These are phyloP conservation scores for Pardosa pseudoannulata DNA, from an alignment of 2,888 invertebrate species.

Conservation along the genomic window DNA sequence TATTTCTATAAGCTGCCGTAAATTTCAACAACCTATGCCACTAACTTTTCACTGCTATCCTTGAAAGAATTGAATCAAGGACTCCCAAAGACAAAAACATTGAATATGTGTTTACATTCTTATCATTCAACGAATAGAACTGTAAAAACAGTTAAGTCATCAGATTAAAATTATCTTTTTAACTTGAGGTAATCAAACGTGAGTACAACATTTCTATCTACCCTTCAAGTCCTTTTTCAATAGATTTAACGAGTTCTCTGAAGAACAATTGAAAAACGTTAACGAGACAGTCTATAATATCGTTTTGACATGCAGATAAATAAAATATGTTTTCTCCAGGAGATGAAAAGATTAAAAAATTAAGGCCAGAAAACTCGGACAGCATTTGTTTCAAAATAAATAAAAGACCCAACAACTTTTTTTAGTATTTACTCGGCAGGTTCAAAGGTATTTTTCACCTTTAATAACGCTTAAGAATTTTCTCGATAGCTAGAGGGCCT, in stretches of 20 bases:
- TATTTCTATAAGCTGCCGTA: too few species aligned
- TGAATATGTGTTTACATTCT: too few species aligned
- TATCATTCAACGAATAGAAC: too few species aligned
- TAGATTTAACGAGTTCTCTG: background rate
- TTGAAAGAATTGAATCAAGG: too few species aligned
- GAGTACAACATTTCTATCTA: background rate
- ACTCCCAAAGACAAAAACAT: too few species aligned
- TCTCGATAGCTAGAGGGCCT: background rate
- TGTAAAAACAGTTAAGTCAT: too few species aligned
- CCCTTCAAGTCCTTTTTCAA: background rate
- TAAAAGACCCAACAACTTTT: background rate
- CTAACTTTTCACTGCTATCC: too few species aligned
- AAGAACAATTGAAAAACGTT: background rate
- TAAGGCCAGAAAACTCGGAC: background rate
- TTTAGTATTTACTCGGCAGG: background rate
- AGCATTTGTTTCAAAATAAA: background rate
- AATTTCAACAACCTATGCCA: too few species aligned
- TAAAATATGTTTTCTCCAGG: background rate
- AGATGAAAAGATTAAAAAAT: background rate
- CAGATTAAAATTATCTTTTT: too few species aligned
- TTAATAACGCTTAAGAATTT: background rate
- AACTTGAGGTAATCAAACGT: background rate
- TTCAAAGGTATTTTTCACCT: background rate
- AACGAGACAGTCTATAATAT: background rate
- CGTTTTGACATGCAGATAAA: background rate